Conservation (phyloP, 2,888 invertebrate species). For the Argynnis bischoffii region DNA sequence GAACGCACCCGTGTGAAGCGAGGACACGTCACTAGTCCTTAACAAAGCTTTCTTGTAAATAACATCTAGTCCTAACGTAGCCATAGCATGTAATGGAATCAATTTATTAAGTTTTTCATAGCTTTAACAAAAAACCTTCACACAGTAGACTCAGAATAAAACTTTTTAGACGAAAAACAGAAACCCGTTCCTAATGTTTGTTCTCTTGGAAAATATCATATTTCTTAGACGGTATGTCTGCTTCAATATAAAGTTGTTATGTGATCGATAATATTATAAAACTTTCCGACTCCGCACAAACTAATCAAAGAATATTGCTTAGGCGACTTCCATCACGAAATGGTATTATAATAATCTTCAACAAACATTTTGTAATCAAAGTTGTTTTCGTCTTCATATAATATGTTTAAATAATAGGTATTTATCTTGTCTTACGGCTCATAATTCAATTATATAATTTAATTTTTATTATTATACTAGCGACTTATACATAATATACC, state of each 20-base stretch:
- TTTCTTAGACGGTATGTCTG: slow-evolving; percentile 15
- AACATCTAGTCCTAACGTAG: too few relatives aligned
- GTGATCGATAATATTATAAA: slow-evolving; percentile 24
- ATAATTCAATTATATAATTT: too few relatives aligned
- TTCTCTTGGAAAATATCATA: slow-evolving; percentile 16
- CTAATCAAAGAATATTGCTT: slow-evolving; percentile 31
- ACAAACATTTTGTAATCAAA: slow-evolving; percentile 20
- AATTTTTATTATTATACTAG: too few relatives aligned
- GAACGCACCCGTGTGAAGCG: too few relatives aligned
- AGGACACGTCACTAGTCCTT: too few relatives aligned
- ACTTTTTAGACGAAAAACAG: neutral
- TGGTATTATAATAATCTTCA: slow-evolving; percentile 26
- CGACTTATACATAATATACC: too few relatives aligned
- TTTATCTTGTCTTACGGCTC: neutral
- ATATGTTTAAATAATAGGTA: neutral
- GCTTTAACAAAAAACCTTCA: too few relatives aligned
- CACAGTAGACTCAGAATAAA: slow-evolving; percentile 3
- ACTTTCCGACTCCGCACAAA: slow-evolving; percentile 16
- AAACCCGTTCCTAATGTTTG: slow-evolving; percentile 1
- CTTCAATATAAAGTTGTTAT: slow-evolving; percentile 21
- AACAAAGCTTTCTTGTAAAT: too few relatives aligned
- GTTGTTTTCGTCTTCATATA: slow-evolving; percentile 14
- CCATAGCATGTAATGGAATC: too few relatives aligned
- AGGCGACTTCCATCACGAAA: slow-evolving; percentile 22
- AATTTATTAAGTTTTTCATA: too few relatives aligned